Evolutionary conservation across 2,888 invertebrate species (phyloP).

Genomic region (Dioctria rufipes): DNA sequence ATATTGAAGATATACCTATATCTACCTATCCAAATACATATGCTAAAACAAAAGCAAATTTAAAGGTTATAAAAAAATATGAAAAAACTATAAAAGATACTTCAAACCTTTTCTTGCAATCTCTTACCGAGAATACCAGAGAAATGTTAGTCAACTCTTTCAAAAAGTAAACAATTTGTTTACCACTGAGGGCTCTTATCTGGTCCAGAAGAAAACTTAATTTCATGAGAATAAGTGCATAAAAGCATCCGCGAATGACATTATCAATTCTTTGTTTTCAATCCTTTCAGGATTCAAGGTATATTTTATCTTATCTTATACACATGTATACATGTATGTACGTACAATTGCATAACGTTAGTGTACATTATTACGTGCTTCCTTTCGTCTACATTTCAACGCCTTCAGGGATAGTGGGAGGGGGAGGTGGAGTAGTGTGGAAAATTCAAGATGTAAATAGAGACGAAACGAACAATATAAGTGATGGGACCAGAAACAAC

Average conservation of each 20-base stretch:
- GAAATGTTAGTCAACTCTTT: too few species aligned
- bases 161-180: not conserved
- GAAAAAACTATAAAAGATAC: not conserved
- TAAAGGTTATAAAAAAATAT: not conserved
- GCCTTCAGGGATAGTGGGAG: not conserved
- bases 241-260: not conserved
- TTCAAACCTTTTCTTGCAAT: not conserved
- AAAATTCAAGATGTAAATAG: constrained; percentile 2
- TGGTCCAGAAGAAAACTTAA: not conserved
- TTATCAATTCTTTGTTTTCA: not conserved
- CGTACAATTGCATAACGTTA: not conserved
- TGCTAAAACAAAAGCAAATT: not conserved
- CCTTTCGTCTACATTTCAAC: constrained; percentile 12
- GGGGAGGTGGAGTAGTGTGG: not conserved
- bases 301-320: not conserved
- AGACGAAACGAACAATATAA: constrained; percentile 32
- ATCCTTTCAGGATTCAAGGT: not conserved
- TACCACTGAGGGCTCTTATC: not conserved
- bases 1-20: not conserved
- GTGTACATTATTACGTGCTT: constrained; percentile 7
- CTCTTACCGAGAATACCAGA: too few species aligned
- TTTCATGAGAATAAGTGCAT: not conserved
- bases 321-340: not conserved
- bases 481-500: constrained; percentile 53
- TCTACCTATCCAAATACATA: too few species aligned